phyloP scores from a whole-genome alignment of 2,113 vertebrate species.

The Cinclus mexicanus region DNA sequence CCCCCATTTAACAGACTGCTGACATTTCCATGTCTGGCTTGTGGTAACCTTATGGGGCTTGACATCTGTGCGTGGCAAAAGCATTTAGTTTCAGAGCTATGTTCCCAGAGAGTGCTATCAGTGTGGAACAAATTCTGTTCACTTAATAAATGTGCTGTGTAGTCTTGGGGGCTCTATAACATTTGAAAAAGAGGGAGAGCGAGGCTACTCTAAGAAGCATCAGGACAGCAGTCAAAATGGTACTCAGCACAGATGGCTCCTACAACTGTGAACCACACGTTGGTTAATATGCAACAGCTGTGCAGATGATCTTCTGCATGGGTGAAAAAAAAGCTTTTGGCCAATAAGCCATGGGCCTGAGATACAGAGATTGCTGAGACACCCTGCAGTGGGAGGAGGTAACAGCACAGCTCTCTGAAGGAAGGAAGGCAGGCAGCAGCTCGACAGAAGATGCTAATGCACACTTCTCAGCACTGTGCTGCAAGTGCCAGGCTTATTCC shows the following conservation, averaged over 20 bases:
- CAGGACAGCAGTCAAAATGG: not conserved
- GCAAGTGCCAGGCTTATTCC: not conserved
- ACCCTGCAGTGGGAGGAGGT: not conserved
- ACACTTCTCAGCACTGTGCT: not conserved
- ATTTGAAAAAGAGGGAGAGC: not conserved
- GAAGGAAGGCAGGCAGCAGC: not conserved
- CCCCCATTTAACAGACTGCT: not conserved
- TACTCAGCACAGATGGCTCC: not conserved
- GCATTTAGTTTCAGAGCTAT: not conserved
- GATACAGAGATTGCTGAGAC: not conserved
- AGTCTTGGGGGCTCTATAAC: not conserved
- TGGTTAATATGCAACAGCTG: not conserved
- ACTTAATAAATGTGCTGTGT: not conserved
- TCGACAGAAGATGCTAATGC: rapidly evolving
- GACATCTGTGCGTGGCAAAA: conserved; percentile 4
- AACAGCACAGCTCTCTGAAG: not conserved
- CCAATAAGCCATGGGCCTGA: not conserved
- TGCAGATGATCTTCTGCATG: not conserved
- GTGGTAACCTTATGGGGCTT: not conserved
- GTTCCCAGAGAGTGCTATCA: not conserved
- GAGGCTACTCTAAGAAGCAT: not conserved
- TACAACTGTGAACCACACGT: not conserved
- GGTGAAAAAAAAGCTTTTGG: not conserved
- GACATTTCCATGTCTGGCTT: not conserved
- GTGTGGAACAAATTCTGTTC: not conserved